Conservation (phyloP, 2,113 vertebrate species). For the Eretmochelys imbricata region DNA sequence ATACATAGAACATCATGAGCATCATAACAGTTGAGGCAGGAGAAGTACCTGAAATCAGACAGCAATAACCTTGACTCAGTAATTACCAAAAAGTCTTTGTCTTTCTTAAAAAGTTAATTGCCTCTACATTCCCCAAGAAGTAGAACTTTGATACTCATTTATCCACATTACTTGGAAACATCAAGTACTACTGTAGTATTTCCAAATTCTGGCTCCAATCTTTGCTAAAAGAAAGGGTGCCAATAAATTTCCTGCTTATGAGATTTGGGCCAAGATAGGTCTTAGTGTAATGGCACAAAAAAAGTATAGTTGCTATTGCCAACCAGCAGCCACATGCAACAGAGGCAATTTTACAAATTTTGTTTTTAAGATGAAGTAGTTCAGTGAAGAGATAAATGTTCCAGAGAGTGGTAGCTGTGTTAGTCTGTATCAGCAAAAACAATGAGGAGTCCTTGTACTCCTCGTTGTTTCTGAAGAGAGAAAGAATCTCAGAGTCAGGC, state of each 20-base stretch:
- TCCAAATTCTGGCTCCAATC: not conserved
- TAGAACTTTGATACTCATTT: slow-evolving; percentile 13
- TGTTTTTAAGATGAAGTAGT: not conserved
- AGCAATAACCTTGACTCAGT: slow-evolving; percentile 26
- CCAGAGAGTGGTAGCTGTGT: no score
- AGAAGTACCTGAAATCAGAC: not conserved
- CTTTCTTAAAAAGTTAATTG: slow-evolving; percentile 14
- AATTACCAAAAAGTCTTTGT: slow-evolving; percentile 32
- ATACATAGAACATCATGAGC: not conserved
- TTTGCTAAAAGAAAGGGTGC: not conserved
- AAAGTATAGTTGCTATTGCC: not conserved
- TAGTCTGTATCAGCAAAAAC: no score
- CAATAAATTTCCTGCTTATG: not conserved
- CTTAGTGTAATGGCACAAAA: not conserved
- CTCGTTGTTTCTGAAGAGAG: no score
- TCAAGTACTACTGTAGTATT: not conserved
- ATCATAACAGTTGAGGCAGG: not conserved
- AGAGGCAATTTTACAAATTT: not conserved
- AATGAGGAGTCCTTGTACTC: no score
- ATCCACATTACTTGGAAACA: slow-evolving; percentile 12
- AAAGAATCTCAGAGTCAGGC: not conserved
- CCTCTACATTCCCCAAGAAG: slow-evolving; percentile 7
- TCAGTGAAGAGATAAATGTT: not conserved
- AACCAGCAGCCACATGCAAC: not conserved
- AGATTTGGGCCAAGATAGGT: not conserved